These are phyloP conservation scores for Craseonycteris thonglongyai DNA, from an alignment of 2,113 vertebrate species.

Conservation along the genomic window DNA sequence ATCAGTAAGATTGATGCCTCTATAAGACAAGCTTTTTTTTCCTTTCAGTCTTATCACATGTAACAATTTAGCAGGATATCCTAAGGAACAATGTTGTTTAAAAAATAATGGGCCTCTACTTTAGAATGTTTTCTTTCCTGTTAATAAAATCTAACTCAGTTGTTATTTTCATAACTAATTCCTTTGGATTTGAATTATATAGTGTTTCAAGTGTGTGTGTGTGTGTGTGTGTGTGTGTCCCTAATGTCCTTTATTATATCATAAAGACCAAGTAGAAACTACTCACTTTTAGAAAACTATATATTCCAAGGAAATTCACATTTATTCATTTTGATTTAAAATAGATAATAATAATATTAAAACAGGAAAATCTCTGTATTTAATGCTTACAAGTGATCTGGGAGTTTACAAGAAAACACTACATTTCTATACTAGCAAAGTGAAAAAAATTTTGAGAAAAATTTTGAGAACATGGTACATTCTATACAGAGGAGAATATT, in stretches of 20 bases:
- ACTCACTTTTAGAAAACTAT: constrained; percentile 22
- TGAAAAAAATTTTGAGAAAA: not conserved
- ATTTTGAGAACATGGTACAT: not conserved
- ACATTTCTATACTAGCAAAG: not conserved
- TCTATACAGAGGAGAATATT: not conserved
- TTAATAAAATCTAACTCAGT: constrained; percentile 65
- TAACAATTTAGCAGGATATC: constrained; percentile 73
- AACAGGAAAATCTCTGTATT: not conserved
- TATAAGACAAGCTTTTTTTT: constrained; percentile 38
- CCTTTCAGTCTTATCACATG: constrained; percentile 59
- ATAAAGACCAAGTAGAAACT: constrained; percentile 7
- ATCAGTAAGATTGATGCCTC: constrained; percentile 49
- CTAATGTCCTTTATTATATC: constrained; percentile 13
- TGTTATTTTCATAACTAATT: constrained; percentile 65
- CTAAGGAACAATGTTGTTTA: constrained; percentile 67
- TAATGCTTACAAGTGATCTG: not conserved
- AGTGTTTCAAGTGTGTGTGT: constrained; percentile 28
- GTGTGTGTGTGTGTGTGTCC: not conserved
- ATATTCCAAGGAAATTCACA: not conserved
- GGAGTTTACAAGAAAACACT: not conserved
- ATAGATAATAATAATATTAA: not conserved
- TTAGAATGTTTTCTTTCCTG: constrained; percentile 73
- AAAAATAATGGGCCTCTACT: constrained; percentile 50
- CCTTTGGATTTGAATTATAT: constrained; percentile 54
- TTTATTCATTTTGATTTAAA: not conserved